These are phyloP conservation scores for Tetragnatha montana DNA, from an alignment of 2,888 invertebrate genomes.

Conservation along the genomic window DNA sequence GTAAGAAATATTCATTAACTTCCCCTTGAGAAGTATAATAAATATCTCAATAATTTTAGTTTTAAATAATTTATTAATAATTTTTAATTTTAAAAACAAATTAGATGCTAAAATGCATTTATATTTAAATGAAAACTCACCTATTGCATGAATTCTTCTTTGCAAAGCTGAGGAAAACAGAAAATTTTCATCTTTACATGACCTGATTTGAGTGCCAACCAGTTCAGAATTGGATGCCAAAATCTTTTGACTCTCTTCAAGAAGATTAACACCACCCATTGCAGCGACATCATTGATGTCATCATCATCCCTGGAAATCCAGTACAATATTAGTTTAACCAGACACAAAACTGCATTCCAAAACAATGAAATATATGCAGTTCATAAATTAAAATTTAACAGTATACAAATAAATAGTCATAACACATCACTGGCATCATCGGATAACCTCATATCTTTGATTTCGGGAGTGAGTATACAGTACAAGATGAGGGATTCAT, in stretches of 20 bases:
- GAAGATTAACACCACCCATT: conserved; percentile 98
- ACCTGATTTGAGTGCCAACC: conserved; percentile 90
- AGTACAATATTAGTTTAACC: neutral
- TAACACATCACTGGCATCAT: no score
- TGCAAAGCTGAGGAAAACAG: conserved; percentile 87
- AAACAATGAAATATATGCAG: neutral
- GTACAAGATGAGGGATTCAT: no score
- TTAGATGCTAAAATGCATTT: no score
- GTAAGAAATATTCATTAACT: neutral
- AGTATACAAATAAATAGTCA: no score
- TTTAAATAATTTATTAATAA: neutral
- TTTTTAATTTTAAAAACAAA: no score
- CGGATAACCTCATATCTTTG: no score
- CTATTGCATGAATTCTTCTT: conserved; percentile 84
- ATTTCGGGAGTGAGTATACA: no score
- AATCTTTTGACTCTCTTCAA: conserved; percentile 96
- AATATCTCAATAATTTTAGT: neutral
- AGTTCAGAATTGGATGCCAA: conserved; percentile 89
- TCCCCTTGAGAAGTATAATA: neutral
- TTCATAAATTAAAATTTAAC: neutral
- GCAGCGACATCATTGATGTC: conserved; percentile 99
- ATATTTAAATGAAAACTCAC: conserved; percentile 76
- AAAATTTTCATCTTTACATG: conserved; percentile 94
- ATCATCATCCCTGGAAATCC: conserved; percentile 84
- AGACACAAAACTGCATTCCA: neutral